Conservation (phyloP, 37 sponge, comb jelly and placozoan species). For the Tethya wilhelma region DNA sequence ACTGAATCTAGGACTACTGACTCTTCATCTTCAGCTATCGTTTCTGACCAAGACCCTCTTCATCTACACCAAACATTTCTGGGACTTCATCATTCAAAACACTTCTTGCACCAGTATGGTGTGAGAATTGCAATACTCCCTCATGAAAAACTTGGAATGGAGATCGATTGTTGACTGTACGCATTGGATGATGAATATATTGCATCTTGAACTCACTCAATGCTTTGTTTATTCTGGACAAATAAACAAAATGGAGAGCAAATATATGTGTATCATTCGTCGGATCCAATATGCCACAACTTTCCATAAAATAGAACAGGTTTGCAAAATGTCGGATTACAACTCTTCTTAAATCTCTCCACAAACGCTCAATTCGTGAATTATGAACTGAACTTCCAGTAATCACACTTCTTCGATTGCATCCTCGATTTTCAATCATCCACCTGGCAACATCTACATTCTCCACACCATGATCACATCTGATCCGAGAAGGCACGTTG, state of each 20-base stretch:
- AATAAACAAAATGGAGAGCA: conserved; percentile 28
- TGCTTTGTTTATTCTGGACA: conserved; percentile 29
- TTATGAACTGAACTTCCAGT: too few species aligned
- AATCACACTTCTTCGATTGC: too few species aligned
- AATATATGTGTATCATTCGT: conserved; percentile 27
- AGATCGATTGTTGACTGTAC: conserved; percentile 32
- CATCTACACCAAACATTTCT: background rate
- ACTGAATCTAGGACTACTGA: background rate
- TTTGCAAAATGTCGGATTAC: conserved; percentile 12
- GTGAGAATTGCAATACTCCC: too few species aligned
- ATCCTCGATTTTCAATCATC: too few species aligned
- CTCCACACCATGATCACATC: too few species aligned
- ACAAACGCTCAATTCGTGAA: too few species aligned
- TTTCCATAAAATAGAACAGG: conserved; percentile 19
- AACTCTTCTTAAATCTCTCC: too few species aligned
- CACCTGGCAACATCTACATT: too few species aligned
- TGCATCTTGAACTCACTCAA: conserved; percentile 4
- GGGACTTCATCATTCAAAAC: background rate
- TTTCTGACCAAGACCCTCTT: background rate
- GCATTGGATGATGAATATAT: conserved; percentile 26
- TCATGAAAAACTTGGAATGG: conserved; percentile 37
- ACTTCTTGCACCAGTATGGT: too few species aligned
- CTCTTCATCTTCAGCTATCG: background rate
- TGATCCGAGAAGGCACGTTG: too few species aligned
- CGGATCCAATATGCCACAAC: conserved; percentile 19